phyloP scores from a whole-genome alignment of 2,797 vertebrate genomes.

The Lerista edwardsae region DNA sequence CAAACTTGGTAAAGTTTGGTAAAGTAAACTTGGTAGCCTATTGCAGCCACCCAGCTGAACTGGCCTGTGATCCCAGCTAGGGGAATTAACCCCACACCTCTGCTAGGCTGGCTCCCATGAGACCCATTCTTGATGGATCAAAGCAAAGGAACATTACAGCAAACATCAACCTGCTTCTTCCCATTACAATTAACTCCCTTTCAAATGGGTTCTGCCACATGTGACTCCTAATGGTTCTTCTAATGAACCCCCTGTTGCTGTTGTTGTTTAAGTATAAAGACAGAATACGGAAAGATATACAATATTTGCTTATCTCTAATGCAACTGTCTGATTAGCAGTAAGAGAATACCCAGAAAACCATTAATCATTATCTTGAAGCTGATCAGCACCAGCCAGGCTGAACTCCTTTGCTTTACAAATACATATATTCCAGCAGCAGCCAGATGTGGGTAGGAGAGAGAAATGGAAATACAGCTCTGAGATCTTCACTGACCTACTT shows the following conservation, averaged over 20 bases:
- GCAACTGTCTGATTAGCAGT: conserved; percentile 48
- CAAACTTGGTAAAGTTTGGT: neutral
- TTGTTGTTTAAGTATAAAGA: neutral
- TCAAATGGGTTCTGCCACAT: neutral
- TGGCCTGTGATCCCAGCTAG: too few relatives aligned
- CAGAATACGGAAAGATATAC: conserved; percentile 43
- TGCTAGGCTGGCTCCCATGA: neutral
- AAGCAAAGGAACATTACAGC: neutral
- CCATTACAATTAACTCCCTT: neutral
- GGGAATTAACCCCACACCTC: too few relatives aligned
- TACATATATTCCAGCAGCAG: conserved; percentile 63
- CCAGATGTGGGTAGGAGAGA: conserved; percentile 45
- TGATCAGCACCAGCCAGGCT: conserved; percentile 55
- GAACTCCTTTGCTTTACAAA: conserved; percentile 62
- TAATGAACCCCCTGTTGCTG: too few relatives aligned
- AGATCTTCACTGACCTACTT: conserved; percentile 75
- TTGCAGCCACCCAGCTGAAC: neutral
- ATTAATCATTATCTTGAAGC: conserved; percentile 62
- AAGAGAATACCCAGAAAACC: conserved; percentile 17
- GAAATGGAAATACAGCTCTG: conserved; percentile 57
- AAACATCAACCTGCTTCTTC: neutral
- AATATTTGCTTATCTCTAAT: conserved; percentile 36
- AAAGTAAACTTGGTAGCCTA: too few relatives aligned
- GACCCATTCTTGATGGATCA: neutral
- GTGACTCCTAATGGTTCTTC: too few relatives aligned